Evolutionary conservation across 2,888 invertebrate species (phyloP).

Genomic region (Portevinia maculata): DNA sequence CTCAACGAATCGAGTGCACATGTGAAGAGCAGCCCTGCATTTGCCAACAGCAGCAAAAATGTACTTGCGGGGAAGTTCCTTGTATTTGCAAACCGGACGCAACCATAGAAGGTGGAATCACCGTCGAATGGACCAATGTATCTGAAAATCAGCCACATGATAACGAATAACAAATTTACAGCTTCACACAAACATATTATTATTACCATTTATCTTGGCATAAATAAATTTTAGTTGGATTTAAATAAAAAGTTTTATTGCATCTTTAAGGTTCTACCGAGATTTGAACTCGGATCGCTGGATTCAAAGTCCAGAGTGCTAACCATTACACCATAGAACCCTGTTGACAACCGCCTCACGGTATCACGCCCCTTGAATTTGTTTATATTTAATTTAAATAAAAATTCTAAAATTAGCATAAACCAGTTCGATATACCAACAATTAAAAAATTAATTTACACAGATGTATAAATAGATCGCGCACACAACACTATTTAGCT

Average conservation of each 20-base stretch:
- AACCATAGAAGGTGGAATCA: not conserved
- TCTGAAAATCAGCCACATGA: not conserved
- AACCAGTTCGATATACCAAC: not conserved
- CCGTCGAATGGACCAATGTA: conserved; percentile 1
- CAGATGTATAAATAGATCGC: conserved; percentile 37
- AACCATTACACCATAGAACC: conserved; percentile 76
- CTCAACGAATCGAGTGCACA: not conserved
- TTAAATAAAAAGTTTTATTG: conserved; percentile 7
- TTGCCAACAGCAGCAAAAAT: not conserved
- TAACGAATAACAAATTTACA: not conserved
- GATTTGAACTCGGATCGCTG: conserved; percentile 76
- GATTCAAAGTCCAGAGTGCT: conserved; percentile 76
- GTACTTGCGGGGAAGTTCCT: not conserved
- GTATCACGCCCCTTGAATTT: conserved; percentile 3
- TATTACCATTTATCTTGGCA: no score
- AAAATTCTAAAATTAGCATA: conserved; percentile 38
- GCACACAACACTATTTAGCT: conserved; percentile 1
- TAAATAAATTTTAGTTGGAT: not conserved
- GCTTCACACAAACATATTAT: no score
- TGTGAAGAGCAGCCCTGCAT: not conserved
- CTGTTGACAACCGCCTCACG: conserved; percentile 10
- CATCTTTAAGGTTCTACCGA: conserved; percentile 64
- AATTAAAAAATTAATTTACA: not conserved
- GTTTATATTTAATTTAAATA: not conserved
- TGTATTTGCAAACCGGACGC: not conserved